A percentile compares a stretch with the other conserved stretches of the same genome.
Evolutionary conservation across 2,113 vertebrate genomes (phyloP).

Genomic region (Xyrauchen texanus): DNA sequence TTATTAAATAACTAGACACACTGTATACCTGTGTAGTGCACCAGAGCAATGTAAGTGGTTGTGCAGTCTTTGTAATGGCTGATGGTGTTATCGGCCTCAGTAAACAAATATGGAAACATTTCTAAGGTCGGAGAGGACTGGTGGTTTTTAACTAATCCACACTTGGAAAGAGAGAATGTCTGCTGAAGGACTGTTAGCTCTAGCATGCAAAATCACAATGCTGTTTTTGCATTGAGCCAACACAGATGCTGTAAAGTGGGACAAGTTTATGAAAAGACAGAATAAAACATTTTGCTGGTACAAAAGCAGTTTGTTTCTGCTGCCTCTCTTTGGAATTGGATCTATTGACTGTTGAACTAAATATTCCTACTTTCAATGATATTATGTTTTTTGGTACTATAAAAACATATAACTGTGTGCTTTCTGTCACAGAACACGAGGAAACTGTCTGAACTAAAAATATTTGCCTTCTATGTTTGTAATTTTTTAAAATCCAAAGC

Average conservation of each 20-base stretch:
- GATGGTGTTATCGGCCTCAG: background rate
- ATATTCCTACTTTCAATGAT: background rate
- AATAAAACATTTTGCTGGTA: conserved; percentile 38
- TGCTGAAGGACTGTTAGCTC: conserved; percentile 4
- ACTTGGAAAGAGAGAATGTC: conserved; percentile 11
- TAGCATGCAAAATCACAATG: conserved; percentile 17
- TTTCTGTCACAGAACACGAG: conserved; percentile 37
- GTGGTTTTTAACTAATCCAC: conserved; percentile 33
- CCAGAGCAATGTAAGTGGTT: background rate
- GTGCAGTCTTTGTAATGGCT: too few species aligned
- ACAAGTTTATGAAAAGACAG: conserved; percentile 33
- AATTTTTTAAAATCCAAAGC: conserved; percentile 36
- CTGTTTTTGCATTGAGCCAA: conserved; percentile 6
- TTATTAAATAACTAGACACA: background rate
- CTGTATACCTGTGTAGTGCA: conserved; percentile 9
- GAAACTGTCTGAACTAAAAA: conserved; percentile 17
- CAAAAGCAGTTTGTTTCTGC: conserved; percentile 53
- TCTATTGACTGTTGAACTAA: background rate
- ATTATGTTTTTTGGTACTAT: conserved; percentile 28
- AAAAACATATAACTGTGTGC: conserved; percentile 41
- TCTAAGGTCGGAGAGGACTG: conserved; percentile 24
- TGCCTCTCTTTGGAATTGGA: conserved; percentile 36
- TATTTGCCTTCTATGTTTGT: conserved; percentile 16
- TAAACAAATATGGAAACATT: conserved; percentile 14
- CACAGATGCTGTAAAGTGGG: conserved; percentile 34